Evolutionary conservation across 1,140 invertebrate species (phyloP).

Genomic region (Drosophila pachea): DNA sequence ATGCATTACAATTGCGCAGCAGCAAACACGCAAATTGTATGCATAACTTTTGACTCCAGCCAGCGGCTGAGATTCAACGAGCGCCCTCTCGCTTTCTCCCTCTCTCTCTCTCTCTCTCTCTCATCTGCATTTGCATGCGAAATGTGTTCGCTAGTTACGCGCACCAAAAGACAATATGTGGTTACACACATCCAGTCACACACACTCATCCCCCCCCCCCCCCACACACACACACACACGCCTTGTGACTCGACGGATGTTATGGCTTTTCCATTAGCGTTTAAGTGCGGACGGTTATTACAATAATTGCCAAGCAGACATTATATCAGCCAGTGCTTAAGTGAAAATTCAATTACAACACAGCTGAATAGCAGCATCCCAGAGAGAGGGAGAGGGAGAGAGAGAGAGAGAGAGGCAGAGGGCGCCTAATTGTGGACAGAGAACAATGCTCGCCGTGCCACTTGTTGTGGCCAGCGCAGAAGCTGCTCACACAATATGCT

Average conservation of each 20-base stretch:
- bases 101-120: no score
- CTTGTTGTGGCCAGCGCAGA: conserved; percentile 3
- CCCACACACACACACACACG: background rate
- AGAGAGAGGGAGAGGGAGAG: background rate
- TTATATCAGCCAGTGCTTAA: conserved; percentile 42
- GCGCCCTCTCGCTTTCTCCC: no score
- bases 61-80: no score
- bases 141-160: conserved; percentile 1
- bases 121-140: background rate
- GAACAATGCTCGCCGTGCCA: conserved; percentile 7
- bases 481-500: background rate
- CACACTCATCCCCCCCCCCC: no score
- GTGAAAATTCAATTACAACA: conserved; percentile 65
- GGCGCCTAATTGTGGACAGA: conserved; percentile 22
- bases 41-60: conserved; percentile 7
- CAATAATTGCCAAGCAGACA: conserved; percentile 47
- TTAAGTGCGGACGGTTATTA: conserved; percentile 49
- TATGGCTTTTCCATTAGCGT: conserved; percentile 74
- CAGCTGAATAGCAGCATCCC: conserved; percentile 45
- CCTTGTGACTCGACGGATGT: conserved; percentile 14
- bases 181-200: background rate
- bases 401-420: background rate
- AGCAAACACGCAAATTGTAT: background rate
- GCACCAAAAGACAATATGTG: conserved; percentile 3
- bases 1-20: conserved; percentile 1